Percentiles rank a stretch among this genome's conserved stretches.
Evolutionary conservation across 2,797 vertebrate species (phyloP).

Genomic region (Mionectes olivaceus): DNA sequence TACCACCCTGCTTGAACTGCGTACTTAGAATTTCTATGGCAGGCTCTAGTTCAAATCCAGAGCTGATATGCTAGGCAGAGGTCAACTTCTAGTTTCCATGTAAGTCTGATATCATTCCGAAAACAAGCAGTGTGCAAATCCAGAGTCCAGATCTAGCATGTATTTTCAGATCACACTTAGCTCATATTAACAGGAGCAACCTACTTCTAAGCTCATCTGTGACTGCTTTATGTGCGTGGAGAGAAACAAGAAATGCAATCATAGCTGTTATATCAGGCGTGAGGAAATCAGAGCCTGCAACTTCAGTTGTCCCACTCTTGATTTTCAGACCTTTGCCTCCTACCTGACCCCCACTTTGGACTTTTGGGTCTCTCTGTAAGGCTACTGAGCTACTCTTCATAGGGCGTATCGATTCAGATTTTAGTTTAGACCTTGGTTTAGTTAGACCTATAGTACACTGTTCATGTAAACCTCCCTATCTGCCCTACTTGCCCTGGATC

Average conservation of each 20-base stretch:
- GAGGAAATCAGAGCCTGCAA: background rate
- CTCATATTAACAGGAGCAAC: background rate
- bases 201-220: background rate
- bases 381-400: background rate
- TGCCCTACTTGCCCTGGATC: background rate
- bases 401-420: background rate
- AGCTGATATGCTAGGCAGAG: background rate
- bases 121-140: background rate
- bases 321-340: background rate
- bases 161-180: background rate
- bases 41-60: background rate
- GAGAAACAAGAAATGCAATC: background rate
- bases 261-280: background rate
- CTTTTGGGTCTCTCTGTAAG: background rate
- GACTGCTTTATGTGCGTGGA: background rate
- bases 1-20: background rate
- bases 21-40: background rate
- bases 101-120: background rate
- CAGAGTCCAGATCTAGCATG: background rate
- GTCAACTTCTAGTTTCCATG: background rate
- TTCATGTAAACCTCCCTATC: background rate
- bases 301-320: rapidly evolving
- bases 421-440: background rate
- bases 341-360: background rate
- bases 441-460: background rate